phyloP scores from a whole-genome alignment of 2,888 invertebrate species.

The Phaonia tiefii region DNA sequence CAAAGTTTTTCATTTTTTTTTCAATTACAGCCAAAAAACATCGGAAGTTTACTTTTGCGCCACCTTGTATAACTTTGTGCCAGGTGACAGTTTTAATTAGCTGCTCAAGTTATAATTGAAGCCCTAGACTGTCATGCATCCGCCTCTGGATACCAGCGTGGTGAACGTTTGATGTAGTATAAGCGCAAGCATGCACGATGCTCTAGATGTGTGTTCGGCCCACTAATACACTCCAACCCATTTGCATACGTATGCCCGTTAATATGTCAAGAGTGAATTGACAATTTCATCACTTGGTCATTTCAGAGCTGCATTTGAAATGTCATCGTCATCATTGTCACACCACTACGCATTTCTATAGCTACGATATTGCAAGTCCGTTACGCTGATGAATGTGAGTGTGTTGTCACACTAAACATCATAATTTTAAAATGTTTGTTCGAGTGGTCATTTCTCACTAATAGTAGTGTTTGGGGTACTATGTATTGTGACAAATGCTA shows the following conservation, averaged over 20 bases:
- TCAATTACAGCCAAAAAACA: too few species aligned
- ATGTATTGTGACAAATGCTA: too few species aligned
- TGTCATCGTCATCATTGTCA: conserved; percentile 7
- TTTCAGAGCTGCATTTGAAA: conserved; percentile 43
- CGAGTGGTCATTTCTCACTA: not conserved
- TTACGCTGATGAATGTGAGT: not conserved
- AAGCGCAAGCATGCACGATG: not conserved
- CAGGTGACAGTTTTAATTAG: too few species aligned
- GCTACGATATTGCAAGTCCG: too few species aligned
- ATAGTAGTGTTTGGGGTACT: not conserved
- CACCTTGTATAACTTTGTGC: too few species aligned
- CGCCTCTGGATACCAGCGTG: too few species aligned
- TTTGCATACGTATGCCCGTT: conserved; percentile 5
- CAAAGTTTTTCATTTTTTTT: too few species aligned
- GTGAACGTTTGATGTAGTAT: too few species aligned
- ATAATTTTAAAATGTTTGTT: conserved; percentile 6
- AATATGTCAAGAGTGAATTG: conserved; percentile 47
- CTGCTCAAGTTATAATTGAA: too few species aligned
- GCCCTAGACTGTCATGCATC: too few species aligned
- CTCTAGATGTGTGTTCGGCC: not conserved
- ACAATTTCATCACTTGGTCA: conserved; percentile 60
- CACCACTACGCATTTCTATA: too few species aligned
- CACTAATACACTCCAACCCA: not conserved
- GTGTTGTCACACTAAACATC: not conserved
- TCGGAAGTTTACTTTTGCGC: too few species aligned